Conservation (phyloP, 2,797 vertebrate genomes). For the Anguilla megastoma region DNA sequence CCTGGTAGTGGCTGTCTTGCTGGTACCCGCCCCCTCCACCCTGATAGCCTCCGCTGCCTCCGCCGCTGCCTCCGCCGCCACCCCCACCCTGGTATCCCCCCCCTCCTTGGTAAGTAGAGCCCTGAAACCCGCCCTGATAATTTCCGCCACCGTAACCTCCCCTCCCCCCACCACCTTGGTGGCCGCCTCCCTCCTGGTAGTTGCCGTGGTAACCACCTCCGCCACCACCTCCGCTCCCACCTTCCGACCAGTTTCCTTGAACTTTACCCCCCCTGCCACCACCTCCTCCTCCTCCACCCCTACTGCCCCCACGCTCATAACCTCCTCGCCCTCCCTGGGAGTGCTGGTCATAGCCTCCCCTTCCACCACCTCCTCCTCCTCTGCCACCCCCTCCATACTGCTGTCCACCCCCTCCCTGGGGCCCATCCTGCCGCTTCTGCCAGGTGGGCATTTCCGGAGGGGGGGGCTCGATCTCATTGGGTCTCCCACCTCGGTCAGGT, state of each 20-base stretch:
- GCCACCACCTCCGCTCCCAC: slow-evolving; percentile 63
- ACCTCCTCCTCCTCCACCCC: slow-evolving; percentile 76
- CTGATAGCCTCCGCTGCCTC: slow-evolving; percentile 52
- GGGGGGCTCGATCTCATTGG: slow-evolving; percentile 93
- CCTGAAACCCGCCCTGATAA: slow-evolving; percentile 79
- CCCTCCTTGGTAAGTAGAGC: slow-evolving; percentile 75
- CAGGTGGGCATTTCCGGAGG: slow-evolving; percentile 98
- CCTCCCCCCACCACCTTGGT: slow-evolving; percentile 67
- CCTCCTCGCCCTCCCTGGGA: slow-evolving; percentile 70
- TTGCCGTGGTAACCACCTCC: slow-evolving; percentile 73
- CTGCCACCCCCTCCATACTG: slow-evolving; percentile 69
- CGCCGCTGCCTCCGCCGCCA: slow-evolving; percentile 70
- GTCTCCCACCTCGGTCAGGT: slow-evolving; percentile 93
- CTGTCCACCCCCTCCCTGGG: slow-evolving; percentile 77
- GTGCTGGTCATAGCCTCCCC: slow-evolving; percentile 49
- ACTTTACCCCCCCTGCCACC: slow-evolving; percentile 72
- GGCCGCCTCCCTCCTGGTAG: slow-evolving; percentile 70
- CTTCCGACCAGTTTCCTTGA: slow-evolving; percentile 77
- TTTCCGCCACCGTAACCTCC: slow-evolving; percentile 70
- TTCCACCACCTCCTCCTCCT: slow-evolving; percentile 68
- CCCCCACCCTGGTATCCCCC: slow-evolving; percentile 70
- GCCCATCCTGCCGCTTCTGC: slow-evolving; percentile 94
- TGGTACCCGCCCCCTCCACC: slow-evolving; percentile 77
- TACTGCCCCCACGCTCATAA: slow-evolving; percentile 72
- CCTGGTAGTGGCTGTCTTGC: slow-evolving; percentile 58